Percentiles rank a stretch among this genome's conserved stretches.
phyloP scores from a whole-genome alignment of 2,113 vertebrate species.

The Typhlomys cinereus region DNA sequence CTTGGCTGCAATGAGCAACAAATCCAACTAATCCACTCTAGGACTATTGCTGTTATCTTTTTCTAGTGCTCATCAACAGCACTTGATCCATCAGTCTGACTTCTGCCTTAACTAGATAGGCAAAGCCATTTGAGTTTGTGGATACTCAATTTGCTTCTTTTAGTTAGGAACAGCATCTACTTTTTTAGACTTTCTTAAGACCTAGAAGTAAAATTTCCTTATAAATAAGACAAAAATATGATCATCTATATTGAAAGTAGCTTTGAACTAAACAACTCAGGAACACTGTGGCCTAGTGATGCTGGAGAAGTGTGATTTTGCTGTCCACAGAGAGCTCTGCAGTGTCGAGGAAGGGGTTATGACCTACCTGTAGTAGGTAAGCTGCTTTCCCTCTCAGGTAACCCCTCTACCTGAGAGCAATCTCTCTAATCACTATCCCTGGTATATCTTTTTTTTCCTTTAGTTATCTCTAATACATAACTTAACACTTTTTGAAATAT shows the following conservation, averaged over 20 bases:
- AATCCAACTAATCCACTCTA: not conserved
- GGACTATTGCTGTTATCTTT: not conserved
- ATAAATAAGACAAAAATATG: not conserved
- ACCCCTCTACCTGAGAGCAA: not conserved
- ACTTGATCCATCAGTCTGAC: not conserved
- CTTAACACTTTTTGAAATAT: conserved; percentile 11
- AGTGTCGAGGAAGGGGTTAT: not conserved
- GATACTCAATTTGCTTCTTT: conserved; percentile 23
- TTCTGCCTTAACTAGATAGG: not conserved
- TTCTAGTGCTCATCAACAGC: not conserved
- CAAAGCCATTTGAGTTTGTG: not conserved
- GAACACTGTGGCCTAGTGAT: not conserved
- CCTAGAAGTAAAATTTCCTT: conserved; percentile 18
- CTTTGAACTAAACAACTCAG: not conserved
- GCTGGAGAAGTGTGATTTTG: not conserved
- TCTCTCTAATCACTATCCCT: not conserved
- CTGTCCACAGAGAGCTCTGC: not conserved
- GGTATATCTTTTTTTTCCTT: not conserved
- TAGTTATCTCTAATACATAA: not conserved
- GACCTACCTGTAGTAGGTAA: not conserved
- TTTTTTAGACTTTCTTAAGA: not conserved
- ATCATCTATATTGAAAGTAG: not conserved
- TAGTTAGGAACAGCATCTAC: not conserved
- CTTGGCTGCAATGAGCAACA: not conserved
- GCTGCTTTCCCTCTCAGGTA: not conserved